Percentiles rank a stretch among this genome's conserved stretches.
Conservation (phyloP, 2,113 vertebrate species). For the Lycaon pictus region DNA sequence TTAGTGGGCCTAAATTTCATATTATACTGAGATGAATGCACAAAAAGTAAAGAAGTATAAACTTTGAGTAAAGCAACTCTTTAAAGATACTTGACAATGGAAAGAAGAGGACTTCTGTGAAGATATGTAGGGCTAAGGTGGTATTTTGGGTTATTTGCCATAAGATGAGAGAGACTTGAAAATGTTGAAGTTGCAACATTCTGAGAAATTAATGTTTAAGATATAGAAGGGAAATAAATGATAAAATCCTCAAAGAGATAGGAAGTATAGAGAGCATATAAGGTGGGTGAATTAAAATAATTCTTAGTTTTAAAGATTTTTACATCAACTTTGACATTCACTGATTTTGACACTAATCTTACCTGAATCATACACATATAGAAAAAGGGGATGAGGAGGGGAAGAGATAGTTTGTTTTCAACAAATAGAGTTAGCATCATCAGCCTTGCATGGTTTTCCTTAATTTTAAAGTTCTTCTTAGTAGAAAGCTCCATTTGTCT, state of each 20-base stretch:
- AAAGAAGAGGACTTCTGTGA: neutral
- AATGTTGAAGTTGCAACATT: neutral
- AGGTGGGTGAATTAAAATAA: neutral
- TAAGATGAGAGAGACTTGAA: neutral
- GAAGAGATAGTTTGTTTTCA: neutral
- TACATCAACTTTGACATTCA: neutral
- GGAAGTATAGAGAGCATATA: neutral
- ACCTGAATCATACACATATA: neutral
- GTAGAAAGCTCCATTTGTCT: neutral
- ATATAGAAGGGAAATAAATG: neutral
- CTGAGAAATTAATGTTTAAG: slow-evolving; percentile 6
- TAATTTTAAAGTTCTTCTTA: neutral
- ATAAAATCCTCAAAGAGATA: neutral
- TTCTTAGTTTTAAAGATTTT: neutral
- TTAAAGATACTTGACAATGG: neutral
- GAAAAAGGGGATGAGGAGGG: neutral
- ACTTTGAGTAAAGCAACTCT: neutral
- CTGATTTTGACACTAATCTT: neutral
- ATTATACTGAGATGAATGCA: neutral
- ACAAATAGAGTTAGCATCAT: neutral
- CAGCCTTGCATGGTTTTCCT: neutral
- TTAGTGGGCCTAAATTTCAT: neutral
- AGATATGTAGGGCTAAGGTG: neutral
- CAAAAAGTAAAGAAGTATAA: neutral
- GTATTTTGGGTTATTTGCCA: neutral